Conservation (phyloP, 1,140 invertebrate genomes). For the Pararge aegeria region DNA sequence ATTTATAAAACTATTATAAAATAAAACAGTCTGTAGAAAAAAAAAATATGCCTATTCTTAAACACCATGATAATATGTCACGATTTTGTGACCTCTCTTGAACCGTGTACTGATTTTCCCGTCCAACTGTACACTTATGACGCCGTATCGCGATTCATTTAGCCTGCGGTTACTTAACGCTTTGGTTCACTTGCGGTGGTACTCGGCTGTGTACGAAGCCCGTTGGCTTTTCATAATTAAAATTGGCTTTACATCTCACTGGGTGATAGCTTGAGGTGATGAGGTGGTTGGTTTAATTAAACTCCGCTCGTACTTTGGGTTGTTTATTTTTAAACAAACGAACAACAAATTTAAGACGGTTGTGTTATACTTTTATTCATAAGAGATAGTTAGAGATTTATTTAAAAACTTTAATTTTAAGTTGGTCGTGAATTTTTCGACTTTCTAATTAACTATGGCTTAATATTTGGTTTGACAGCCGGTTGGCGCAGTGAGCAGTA, state of each 20-base stretch:
- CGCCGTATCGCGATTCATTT: slow-evolving; percentile 52
- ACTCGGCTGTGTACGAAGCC: slow-evolving; percentile 24
- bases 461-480: too few species aligned
- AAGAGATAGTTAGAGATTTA: too few species aligned
- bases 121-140: slow-evolving; percentile 20
- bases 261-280: slow-evolving; percentile 30
- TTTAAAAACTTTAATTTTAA: too few species aligned
- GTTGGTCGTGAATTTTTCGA: too few species aligned
- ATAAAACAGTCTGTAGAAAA: too few species aligned
- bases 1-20: too few species aligned
- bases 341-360: neutral
- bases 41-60: too few species aligned
- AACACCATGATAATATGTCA: too few species aligned
- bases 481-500: too few species aligned
- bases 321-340: slow-evolving; percentile 2
- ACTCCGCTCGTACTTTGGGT: slow-evolving; percentile 16
- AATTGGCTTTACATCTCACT: slow-evolving; percentile 41
- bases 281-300: slow-evolving; percentile 26
- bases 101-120: neutral
- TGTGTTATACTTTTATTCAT: neutral
- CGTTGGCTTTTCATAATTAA: slow-evolving; percentile 52
- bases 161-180: slow-evolving; percentile 58
- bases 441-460: too few species aligned
- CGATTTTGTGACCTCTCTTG: too few species aligned
- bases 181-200: slow-evolving; percentile 36